Evolutionary conservation across 2,113 vertebrate genomes (phyloP).

Genomic region (Oryzias curvinotus): DNA sequence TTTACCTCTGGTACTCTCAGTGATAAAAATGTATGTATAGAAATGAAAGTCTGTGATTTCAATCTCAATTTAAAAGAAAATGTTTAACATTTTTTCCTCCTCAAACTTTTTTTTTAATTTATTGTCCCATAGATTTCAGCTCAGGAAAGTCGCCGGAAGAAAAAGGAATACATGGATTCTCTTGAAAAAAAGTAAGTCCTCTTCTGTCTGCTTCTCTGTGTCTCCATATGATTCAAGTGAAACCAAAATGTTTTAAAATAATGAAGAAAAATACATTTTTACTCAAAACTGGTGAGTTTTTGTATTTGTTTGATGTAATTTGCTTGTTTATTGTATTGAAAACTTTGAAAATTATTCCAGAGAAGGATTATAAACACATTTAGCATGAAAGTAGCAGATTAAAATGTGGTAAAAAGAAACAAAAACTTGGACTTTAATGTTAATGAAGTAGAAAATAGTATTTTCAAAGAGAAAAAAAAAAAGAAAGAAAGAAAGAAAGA

Average conservation of each 20-base stretch:
- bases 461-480: neutral
- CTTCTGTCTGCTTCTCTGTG: neutral
- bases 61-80: neutral
- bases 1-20: no score
- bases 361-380: no score
- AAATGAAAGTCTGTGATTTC: neutral
- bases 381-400: neutral
- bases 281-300: no score
- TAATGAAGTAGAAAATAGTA: no score
- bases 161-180: constrained; percentile 99
- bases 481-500: neutral
- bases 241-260: neutral
- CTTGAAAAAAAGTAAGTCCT: constrained; percentile 93
- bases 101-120: neutral
- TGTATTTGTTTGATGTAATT: no score
- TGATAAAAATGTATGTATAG: no score
- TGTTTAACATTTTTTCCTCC: neutral
- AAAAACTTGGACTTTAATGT: no score
- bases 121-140: constrained; percentile 87
- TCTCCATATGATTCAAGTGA: neutral
- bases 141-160: constrained; percentile 98
- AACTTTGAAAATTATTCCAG: no score
- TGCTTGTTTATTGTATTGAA: no score
- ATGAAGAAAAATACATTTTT: neutral
- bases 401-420: neutral